Percentiles rank a stretch among this genome's conserved stretches.
phyloP scores from a whole-genome alignment of 1,140 invertebrate genomes.

The Apis cerana region DNA sequence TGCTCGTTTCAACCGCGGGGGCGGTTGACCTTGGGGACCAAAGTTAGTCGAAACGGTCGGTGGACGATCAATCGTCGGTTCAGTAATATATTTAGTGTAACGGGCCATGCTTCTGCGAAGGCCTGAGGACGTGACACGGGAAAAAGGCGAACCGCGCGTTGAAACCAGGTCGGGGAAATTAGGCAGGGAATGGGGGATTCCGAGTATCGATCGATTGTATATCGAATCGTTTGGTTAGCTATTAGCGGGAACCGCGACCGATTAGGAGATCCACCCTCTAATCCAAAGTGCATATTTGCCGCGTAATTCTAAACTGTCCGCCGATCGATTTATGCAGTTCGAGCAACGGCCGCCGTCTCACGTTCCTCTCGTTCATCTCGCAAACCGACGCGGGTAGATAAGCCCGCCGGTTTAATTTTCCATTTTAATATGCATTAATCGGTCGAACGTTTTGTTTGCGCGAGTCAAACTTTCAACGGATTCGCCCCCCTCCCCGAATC shows the following conservation, averaged over 20 bases:
- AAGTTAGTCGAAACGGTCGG: background rate
- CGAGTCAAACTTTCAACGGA: background rate
- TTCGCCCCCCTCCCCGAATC: no score
- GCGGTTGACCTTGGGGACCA: constrained; percentile 2
- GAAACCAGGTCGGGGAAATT: no score
- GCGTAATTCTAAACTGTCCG: background rate
- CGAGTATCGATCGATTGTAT: background rate
- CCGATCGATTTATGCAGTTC: background rate
- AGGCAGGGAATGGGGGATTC: constrained; percentile 1
- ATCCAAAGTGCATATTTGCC: constrained; percentile 8
- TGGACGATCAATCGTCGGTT: constrained; percentile 31
- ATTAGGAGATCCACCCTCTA: background rate
- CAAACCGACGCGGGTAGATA: background rate
- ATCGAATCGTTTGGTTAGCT: background rate
- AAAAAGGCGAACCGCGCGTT: no score
- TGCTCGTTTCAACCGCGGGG: background rate
- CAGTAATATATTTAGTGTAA: constrained; percentile 30
- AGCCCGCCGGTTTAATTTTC: constrained; percentile 37
- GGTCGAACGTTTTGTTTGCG: constrained; percentile 24
- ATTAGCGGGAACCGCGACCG: background rate
- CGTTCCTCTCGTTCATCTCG: constrained; percentile 5
- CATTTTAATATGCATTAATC: constrained; percentile 53
- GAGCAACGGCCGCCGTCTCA: background rate
- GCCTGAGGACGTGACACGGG: no score
- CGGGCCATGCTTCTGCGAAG: background rate